Conservation (phyloP, 2,888 invertebrate genomes). For the Caenorhabditis sp. region DNA sequence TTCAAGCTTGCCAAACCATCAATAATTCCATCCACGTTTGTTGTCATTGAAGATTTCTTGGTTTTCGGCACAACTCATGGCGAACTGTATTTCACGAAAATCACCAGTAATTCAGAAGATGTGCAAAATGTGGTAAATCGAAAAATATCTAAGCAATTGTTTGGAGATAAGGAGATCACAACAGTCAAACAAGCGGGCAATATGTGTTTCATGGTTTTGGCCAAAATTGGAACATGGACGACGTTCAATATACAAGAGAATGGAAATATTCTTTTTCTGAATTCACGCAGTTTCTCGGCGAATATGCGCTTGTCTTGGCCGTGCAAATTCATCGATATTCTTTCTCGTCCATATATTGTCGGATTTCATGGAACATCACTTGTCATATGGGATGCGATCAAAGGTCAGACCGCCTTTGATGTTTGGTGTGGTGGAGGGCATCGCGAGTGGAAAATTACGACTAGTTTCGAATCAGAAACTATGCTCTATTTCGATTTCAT, state of each 20-base stretch:
- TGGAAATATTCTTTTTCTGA: not conserved
- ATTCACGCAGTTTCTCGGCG: slow-evolving; percentile 16
- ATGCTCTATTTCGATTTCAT: slow-evolving; percentile 22
- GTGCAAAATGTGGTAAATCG: slow-evolving; percentile 7
- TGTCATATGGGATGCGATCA: slow-evolving; percentile 21
- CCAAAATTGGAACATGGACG: slow-evolving; percentile 26
- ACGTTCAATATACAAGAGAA: slow-evolving; percentile 3
- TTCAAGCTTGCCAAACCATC: slow-evolving; percentile 11
- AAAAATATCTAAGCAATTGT: not conserved
- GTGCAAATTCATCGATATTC: slow-evolving; percentile 7
- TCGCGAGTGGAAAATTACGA: slow-evolving; percentile 18
- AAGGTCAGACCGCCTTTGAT: slow-evolving; percentile 9
- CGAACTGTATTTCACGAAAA: slow-evolving; percentile 8
- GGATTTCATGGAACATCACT: slow-evolving; percentile 37
- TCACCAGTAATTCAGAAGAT: not conserved
- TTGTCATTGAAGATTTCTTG: not conserved
- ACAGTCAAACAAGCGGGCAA: slow-evolving; percentile 8
- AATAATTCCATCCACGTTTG: slow-evolving; percentile 19
- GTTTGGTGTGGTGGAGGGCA: slow-evolving; percentile 33
- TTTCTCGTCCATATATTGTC: slow-evolving; percentile 6
- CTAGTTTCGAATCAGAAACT: not conserved
- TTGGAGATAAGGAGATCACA: slow-evolving; percentile 28
- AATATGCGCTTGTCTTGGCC: slow-evolving; percentile 28
- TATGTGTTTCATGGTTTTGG: slow-evolving; percentile 13
- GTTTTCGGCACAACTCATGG: slow-evolving; percentile 28